These are phyloP conservation scores for Tenualosa ilisha DNA, from an alignment of 2,797 vertebrate genomes.

Conservation along the genomic window DNA sequence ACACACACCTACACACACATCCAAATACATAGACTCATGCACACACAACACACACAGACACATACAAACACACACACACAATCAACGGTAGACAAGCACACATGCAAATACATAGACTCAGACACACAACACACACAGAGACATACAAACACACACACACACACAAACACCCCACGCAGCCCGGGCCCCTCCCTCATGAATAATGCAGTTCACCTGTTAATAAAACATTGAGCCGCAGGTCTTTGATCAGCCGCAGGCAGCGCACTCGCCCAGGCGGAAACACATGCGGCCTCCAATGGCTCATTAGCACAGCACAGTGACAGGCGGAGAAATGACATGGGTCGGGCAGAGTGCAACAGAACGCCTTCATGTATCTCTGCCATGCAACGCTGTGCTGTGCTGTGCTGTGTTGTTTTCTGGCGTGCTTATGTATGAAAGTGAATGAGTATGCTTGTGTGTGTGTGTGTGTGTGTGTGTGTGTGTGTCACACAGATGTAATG, in stretches of 20 bases:
- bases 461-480: background rate
- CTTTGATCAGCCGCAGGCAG: constrained; percentile 65
- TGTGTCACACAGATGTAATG: no score
- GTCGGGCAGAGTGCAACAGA: background rate
- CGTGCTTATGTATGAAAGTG: background rate
- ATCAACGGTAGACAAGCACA: no score
- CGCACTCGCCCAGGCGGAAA: background rate
- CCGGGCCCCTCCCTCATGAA: constrained; percentile 55
- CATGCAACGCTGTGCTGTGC: background rate
- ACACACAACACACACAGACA: no score
- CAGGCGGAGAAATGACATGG: background rate
- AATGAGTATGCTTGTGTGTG: background rate
- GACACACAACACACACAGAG: no score
- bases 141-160: background rate
- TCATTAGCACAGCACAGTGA: background rate
- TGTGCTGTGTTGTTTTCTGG: background rate
- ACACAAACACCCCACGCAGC: background rate
- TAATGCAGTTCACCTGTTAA: constrained; percentile 69
- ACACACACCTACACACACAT: background rate
- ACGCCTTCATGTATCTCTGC: background rate
- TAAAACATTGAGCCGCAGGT: constrained; percentile 71
- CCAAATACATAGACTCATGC: no score
- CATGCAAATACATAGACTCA: no score
- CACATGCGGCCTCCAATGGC: background rate
- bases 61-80: no score